Base-by-base conservation (phyloP, 2,888 invertebrate genomes). In the Cryptocheilus praepositus region DNA sequence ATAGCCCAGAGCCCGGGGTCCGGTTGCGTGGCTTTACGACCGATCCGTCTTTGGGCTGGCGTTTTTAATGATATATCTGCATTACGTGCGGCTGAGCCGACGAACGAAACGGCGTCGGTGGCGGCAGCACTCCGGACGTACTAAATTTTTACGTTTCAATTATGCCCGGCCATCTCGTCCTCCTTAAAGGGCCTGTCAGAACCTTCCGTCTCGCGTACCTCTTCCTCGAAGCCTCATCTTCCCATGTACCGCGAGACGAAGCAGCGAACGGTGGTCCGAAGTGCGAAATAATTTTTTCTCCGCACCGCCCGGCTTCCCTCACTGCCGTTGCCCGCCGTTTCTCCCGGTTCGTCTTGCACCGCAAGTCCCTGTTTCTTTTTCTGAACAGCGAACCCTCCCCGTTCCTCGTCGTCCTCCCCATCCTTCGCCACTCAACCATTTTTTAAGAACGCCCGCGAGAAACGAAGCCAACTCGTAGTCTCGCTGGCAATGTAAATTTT, bases 401-500 rank as follows among this genome's bases (percentile, higher is more conserved):
- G 11, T 22, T 8, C 49, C 49, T 5, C 49, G n/a, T 49, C 49
- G 5, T 4, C 49, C 18, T 49, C 36, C 49, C 16, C 28, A 56
- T 44, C 56, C 21, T 43, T 49, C 3, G 22, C 36, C 53, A 55
- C 51, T 67, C 53, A 52, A 51, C 53, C 56, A 61, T 70, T 67
- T 73, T 70, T 67, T 61, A 67, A 63, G 67, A 67, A 67, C 68
- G 67, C 18, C 45, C 49, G 63, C 51, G 56, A 67, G 70, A 77
- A 71, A 60, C 64, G 63, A 60, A 57, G 60, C 66, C 63, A 62
- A 16, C 49, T 67, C 67, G 73, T 66, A 59, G 66, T 64, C 76
- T 73, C 79, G 76, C 76, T 70, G 72, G 77, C 75, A 74, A 81
- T 81, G 81, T 82, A 83, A 82, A 84, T 83, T 85, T 83, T 84